Base-by-base conservation (phyloP, 2,797 vertebrate genomes). In the Setipinna tenuifilis region DNA sequence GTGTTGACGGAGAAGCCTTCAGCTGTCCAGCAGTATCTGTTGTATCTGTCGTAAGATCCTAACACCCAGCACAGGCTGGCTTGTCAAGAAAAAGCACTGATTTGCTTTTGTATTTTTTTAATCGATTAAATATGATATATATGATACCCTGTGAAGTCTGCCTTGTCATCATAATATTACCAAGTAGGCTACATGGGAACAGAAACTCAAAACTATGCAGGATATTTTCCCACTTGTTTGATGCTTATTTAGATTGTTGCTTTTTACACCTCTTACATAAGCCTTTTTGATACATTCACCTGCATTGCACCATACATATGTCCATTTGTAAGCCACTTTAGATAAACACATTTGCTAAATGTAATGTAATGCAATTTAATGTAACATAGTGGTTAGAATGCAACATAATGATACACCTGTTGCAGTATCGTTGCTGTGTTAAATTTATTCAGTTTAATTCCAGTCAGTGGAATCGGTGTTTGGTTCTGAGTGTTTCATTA, bases 61-160 rank as follows among this genome's bases (percentile, higher is more conserved):
- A 35, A 35, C 16, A 16, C 31, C 68, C 71, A 78, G 71, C 17
- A 44, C 71, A 44, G 71, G 2, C 71, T 78, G 71, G 71, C 71
- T 78, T 75, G 68, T 41, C 35, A 78, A 78, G 16, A 41, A 31
- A 17, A 41, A 78, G 71, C 71, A 78, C 71, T 78, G 71, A 78
- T 78, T 78, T 78, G 71, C 71, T 78, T 78, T 78, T 78, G 68
- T 75, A 78, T 78, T 78, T 78, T 71, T 78, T 78, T 41, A 71
- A 71, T 71, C 65, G 31, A 75, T 35, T 35, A 78, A 78, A 44
- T 78, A 59, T 59, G 17, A 59, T 59, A 59, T 59, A 78, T 10
- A 78, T 41, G 35, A 78, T 3, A 78, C 21, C 6, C 58, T 41
- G 2, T 44, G 25, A 71, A 71, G 35, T 44, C 6, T 78, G 71